Conservation (phyloP, 2,797 vertebrate species). For the Oreochromis mossambicus region DNA sequence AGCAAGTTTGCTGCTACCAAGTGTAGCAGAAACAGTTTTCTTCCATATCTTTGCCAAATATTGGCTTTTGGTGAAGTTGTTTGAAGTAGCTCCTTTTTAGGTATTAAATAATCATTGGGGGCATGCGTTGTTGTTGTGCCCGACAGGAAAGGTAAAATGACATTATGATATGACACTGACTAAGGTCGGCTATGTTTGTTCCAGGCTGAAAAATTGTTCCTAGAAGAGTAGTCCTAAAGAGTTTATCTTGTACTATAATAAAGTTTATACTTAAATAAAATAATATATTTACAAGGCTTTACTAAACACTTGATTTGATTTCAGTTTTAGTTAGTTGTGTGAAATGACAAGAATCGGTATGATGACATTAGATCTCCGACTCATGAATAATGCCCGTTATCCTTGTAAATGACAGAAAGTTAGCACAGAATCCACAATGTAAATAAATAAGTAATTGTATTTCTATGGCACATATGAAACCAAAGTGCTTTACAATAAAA, state of each 20-base stretch:
- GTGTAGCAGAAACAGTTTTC: neutral
- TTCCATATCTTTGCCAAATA: neutral
- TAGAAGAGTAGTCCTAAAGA: neutral
- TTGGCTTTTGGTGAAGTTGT: neutral
- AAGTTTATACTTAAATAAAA: neutral
- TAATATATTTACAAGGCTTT: neutral
- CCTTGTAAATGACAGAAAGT: neutral
- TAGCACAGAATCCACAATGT: neutral
- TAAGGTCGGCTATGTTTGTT: neutral
- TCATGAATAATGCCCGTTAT: neutral
- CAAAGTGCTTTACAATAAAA: neutral
- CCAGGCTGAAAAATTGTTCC: neutral
- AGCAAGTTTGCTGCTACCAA: neutral
- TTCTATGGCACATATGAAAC: neutral
- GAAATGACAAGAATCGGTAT: fast-evolving
- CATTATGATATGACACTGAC: neutral
- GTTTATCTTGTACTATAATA: neutral
- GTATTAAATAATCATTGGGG: neutral
- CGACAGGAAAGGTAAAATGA: neutral
- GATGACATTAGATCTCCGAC: neutral
- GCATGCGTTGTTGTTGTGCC: neutral
- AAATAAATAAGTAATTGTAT: neutral
- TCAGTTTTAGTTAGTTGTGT: neutral
- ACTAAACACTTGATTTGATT: neutral
- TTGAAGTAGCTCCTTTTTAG: neutral